Conservation (phyloP, 2,888 invertebrate genomes). For the Trichogramma evanescens region DNA sequence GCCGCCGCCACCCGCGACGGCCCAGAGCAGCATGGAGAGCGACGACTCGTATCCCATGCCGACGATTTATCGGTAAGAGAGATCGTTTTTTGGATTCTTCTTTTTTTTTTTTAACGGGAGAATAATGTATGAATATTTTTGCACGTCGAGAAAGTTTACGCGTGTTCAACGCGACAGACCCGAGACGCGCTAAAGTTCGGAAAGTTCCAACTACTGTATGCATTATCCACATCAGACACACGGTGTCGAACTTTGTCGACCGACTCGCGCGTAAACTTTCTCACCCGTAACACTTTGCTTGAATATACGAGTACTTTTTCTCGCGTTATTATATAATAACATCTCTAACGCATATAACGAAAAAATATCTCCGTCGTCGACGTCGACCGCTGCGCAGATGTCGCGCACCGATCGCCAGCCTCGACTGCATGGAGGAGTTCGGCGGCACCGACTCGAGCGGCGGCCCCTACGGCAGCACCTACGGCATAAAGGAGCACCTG, state of each 20-base stretch:
- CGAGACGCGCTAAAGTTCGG: no score
- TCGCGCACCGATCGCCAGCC: slow-evolving; percentile 84
- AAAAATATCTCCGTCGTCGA: neutral
- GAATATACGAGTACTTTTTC: neutral
- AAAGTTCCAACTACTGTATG: neutral
- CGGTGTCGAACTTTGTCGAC: neutral
- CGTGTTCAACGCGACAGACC: neutral
- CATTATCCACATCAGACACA: neutral
- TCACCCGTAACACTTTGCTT: neutral
- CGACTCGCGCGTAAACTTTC: neutral
- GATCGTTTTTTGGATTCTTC: neutral
- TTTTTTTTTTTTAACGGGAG: neutral
- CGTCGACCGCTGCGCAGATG: slow-evolving; percentile 54
- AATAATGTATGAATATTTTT: no score
- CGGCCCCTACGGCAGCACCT: slow-evolving; percentile 47
- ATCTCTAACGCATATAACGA: neutral
- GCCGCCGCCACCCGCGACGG: slow-evolving; percentile 55
- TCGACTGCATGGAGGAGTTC: slow-evolving; percentile 93
- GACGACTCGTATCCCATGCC: slow-evolving; percentile 75
- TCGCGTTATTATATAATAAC: neutral
- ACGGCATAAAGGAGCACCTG: slow-evolving; percentile 54
- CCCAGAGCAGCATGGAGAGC: slow-evolving; percentile 73
- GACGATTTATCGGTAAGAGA: slow-evolving; percentile 76
- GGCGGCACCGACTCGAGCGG: slow-evolving; percentile 55
- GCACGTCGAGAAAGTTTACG: no score